These are phyloP conservation scores for Petrolisthes cinctipes DNA, from an alignment of 2,888 invertebrate genomes.

Conservation along the genomic window DNA sequence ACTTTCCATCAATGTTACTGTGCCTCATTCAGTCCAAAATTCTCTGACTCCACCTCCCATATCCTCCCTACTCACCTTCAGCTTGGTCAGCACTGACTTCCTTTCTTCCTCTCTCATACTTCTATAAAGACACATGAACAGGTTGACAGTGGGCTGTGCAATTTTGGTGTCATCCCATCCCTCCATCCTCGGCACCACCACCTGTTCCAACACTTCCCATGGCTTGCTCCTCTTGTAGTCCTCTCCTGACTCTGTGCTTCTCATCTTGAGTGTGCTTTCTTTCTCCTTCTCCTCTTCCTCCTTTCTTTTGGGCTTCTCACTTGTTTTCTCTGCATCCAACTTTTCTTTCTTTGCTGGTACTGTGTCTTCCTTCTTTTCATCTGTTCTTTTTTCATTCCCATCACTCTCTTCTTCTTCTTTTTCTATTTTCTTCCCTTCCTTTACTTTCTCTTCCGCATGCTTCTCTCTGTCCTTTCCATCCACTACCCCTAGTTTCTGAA, in stretches of 20 bases:
- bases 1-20: too few relatives aligned
- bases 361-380: not conserved
- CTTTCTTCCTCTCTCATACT: not conserved
- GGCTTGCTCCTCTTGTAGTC: not conserved
- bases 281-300: not conserved
- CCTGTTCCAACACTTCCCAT: conserved; percentile 20
- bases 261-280: not conserved
- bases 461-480: not conserved
- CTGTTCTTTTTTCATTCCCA: too few relatives aligned
- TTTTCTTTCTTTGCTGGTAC: not conserved
- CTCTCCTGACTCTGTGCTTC: not conserved
- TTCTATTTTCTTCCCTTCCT: not conserved
- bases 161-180: not conserved
- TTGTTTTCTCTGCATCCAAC: not conserved
- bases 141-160: not conserved
- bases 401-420: not conserved
- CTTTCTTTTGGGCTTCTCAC: not conserved
- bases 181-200: conserved; percentile 35
- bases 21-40: not conserved
- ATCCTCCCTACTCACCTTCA: not conserved
- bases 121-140: conserved; percentile 8
- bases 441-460: not conserved
- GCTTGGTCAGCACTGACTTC: not conserved
- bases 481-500: not conserved
- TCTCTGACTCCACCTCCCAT: not conserved